Evolutionary conservation across 2,888 invertebrate species (phyloP).

Genomic region (Coelopa pilipes): DNA sequence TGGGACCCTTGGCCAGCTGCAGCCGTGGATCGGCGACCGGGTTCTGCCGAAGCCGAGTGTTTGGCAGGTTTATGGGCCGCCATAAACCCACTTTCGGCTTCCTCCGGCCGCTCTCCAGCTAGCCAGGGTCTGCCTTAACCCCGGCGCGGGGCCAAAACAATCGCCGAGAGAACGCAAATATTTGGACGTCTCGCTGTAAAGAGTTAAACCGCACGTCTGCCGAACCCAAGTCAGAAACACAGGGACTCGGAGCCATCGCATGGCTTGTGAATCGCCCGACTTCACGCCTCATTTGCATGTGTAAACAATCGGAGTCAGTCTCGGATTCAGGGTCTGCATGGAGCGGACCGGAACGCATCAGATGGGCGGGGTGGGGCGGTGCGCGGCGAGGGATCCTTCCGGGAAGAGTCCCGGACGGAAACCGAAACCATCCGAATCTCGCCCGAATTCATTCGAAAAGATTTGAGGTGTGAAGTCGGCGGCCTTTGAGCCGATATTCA

Average conservation of each 20-base stretch:
- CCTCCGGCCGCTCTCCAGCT: background rate
- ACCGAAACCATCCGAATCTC: background rate
- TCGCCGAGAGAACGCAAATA: constrained; percentile 12
- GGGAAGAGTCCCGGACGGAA: background rate
- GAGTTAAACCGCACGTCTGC: constrained; percentile 30
- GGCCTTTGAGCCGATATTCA: constrained; percentile 2
- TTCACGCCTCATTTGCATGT: constrained; percentile 34
- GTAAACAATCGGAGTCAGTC: constrained; percentile 1
- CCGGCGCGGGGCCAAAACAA: no score
- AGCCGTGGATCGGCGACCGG: no score
- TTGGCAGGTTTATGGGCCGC: background rate
- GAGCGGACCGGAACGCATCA: no score
- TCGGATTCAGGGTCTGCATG: background rate
- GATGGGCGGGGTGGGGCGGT: no score
- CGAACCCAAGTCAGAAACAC: background rate
- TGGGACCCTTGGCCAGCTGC: no score
- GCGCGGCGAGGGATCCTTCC: constrained; percentile 3
- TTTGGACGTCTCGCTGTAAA: constrained; percentile 31
- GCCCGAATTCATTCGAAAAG: constrained; percentile 16
- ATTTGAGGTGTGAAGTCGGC: constrained; percentile 26
- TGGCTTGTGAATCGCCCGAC: constrained; percentile 4
- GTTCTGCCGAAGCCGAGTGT: background rate
- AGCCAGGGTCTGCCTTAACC: background rate
- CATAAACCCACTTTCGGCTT: constrained; percentile 12
- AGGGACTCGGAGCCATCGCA: background rate